Base-by-base conservation (phyloP, 2,797 vertebrate species). In the Rhinatrema bivittatum region DNA sequence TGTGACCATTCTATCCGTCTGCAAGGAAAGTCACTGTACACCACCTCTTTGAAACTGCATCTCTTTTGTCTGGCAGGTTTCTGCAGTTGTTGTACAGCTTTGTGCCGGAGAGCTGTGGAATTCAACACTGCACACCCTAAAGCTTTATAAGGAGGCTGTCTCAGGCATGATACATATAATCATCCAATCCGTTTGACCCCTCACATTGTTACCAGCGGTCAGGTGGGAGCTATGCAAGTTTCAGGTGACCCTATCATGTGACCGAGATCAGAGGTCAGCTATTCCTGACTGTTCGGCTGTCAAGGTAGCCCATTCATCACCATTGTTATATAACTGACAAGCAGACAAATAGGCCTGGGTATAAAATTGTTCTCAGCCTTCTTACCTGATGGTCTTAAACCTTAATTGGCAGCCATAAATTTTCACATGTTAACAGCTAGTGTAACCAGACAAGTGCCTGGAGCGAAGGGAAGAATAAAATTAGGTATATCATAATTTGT, bases 161-260 rank as follows among this genome's bases (percentile, higher is more conserved):
- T 57, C 66, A 57, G 76, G 69, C 78, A 68, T 39, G 70, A 72
- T 72, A 17, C 60, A 57, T 76, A 79, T 79, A 78, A 87, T 82
- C 74, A 71, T 60, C 73, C 42, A 41, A 46, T 42, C 61, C 60
- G 36, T 60, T 82, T 83, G 72, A 85, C 78, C 77, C n/a, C 57
- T 46, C 15, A 39, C 55, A 72, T 86, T 85, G 81, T 88, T 82
- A 74, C 73, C 58, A 62, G 51, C 56, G 74, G 77, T 78, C 83
- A 85, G 82, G 78, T 80, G 81, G 81, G 73, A 82, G 79, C 76
- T 81, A 66, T 62, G 74, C 60, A 60, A 62, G 63, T 63, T 75
- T 79, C 68, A 55, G 55, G 72, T 75, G 74, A 78, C 77, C 72
- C 75, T 72, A 72, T 85, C 84, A 78, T 82, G 76, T 88, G 86